Percentiles rank a stretch among this genome's conserved stretches.
These are phyloP conservation scores for Cantharis lateralis DNA, from an alignment of 2,888 invertebrate genomes.

Conservation along the genomic window DNA sequence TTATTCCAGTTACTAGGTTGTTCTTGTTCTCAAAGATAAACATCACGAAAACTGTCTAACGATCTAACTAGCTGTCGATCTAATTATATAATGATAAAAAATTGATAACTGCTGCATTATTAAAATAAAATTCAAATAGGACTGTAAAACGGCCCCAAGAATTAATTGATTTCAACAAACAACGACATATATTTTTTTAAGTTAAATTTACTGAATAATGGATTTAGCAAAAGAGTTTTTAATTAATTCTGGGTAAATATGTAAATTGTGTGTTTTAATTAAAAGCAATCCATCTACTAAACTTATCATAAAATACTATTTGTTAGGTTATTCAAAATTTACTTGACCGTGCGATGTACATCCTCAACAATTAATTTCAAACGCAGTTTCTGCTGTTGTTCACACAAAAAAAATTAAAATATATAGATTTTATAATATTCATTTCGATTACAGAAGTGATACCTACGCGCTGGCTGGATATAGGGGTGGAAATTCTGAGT, in stretches of 20 bases:
- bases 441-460: background rate
- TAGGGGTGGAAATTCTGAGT: background rate
- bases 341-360: background rate
- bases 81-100: background rate
- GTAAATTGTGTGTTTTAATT: background rate
- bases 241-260: background rate
- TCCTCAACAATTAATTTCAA: too few relatives aligned
- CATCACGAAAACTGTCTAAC: background rate
- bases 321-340: background rate
- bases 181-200: background rate
- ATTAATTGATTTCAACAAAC: background rate
- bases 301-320: background rate
- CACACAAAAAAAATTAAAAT: background rate
- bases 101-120: background rate
- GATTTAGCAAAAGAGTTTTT: background rate
- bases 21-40: background rate
- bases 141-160: background rate
- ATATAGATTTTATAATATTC: too few relatives aligned
- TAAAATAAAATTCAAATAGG: background rate
- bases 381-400: background rate
- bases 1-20: background rate
- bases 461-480: background rate
- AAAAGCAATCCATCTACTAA: background rate
- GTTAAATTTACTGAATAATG: background rate
- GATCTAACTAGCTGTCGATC: background rate